Evolutionary conservation across 2,113 vertebrate genomes (phyloP).

Genomic region (Microcebus jonahi): DNA sequence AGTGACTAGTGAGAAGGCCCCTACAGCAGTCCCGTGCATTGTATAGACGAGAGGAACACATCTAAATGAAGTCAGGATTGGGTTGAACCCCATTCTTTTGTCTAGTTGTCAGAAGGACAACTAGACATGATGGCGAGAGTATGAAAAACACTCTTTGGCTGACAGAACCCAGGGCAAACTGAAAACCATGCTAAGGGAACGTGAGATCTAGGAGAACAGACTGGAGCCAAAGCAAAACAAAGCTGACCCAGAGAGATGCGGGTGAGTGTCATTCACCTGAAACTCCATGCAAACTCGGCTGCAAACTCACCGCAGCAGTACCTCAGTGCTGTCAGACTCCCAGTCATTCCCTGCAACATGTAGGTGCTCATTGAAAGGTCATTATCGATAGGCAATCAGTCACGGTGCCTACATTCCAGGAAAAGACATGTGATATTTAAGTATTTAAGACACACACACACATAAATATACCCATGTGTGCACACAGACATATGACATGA

Average conservation of each 20-base stretch:
- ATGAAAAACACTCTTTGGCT: background rate
- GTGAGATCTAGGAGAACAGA: background rate
- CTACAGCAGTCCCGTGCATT: rapidly evolving
- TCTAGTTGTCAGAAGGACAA: background rate
- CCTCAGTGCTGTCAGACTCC: background rate
- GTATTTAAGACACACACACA: background rate
- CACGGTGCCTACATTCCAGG: background rate
- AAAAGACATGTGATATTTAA: background rate
- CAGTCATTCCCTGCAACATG: background rate
- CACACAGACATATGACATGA: background rate
- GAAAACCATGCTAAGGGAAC: background rate
- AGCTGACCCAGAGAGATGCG: background rate
- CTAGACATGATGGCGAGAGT: background rate
- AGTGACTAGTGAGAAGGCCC: background rate
- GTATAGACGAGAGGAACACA: background rate
- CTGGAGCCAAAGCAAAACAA: background rate
- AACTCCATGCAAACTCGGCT: background rate
- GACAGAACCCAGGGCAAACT: background rate
- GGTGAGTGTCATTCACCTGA: background rate
- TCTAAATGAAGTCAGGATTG: background rate
- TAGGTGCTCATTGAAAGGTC: background rate
- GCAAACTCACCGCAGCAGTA: background rate
- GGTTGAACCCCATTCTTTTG: background rate
- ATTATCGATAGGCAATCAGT: background rate
- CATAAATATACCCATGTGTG: background rate